A percentile compares a stretch with the other conserved stretches of the same genome.
Conservation (phyloP, 1,140 invertebrate genomes). For the Luehdorfia chinensis region DNA sequence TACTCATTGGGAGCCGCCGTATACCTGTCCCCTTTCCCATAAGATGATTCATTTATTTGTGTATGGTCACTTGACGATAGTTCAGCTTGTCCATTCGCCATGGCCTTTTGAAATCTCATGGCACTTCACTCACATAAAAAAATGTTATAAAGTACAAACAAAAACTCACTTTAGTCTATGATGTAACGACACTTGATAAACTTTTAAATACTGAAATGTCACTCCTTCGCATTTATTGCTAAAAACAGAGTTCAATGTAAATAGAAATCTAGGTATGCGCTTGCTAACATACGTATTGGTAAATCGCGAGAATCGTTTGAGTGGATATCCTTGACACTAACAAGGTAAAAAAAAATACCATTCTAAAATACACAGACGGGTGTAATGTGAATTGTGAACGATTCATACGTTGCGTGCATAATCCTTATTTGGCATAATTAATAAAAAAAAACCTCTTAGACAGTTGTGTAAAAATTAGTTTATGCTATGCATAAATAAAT, state of each 20-base stretch:
- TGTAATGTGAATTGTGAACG: not conserved
- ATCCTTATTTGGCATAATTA: not conserved
- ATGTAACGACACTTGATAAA: slow-evolving; percentile 6
- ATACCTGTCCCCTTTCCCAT: slow-evolving; percentile 64
- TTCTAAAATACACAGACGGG: slow-evolving; percentile 14
- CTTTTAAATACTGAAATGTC: slow-evolving; percentile 13
- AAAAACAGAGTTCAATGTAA: slow-evolving; percentile 19
- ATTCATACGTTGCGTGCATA: not conserved
- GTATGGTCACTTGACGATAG: slow-evolving; percentile 20
- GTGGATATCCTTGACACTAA: slow-evolving; percentile 64
- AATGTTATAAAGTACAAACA: slow-evolving; percentile 16
- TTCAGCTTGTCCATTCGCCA: slow-evolving; percentile 48
- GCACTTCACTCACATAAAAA: slow-evolving; percentile 27
- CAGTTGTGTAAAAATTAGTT: not conserved
- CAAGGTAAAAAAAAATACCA: slow-evolving; percentile 44
- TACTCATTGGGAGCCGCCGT: slow-evolving; percentile 69
- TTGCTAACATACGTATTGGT: slow-evolving; percentile 19
- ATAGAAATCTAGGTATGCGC: slow-evolving; percentile 20
- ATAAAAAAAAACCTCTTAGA: not conserved
- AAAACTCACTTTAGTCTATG: slow-evolving; percentile 9
- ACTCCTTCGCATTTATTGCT: not conserved
- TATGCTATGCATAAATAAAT: not conserved
- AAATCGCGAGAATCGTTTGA: slow-evolving; percentile 48
- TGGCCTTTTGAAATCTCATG: slow-evolving; percentile 48
- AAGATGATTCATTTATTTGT: slow-evolving; percentile 45